Conservation (phyloP, 2,113 vertebrate species). For the Acrocephalus kingi region DNA sequence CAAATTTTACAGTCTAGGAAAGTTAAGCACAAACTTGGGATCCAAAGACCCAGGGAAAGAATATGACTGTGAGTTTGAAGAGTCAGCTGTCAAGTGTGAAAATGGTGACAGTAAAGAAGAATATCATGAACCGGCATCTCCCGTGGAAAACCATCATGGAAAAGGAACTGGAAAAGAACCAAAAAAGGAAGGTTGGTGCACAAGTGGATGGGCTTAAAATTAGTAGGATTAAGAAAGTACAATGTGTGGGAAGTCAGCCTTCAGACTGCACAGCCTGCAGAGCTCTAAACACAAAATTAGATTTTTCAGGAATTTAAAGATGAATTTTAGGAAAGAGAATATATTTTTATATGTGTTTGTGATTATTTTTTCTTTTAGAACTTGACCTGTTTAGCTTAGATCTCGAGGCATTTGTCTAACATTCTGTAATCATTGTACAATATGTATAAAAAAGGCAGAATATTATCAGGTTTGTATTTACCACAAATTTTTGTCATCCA, state of each 20-base stretch:
- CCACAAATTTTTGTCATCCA: neutral
- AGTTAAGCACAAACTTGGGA: slow-evolving; percentile 76
- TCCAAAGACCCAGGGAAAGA: slow-evolving; percentile 71
- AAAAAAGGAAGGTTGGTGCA: slow-evolving; percentile 75
- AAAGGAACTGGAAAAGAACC: slow-evolving; percentile 66
- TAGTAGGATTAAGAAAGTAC: neutral
- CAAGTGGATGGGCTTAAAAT: neutral
- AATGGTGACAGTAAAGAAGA: slow-evolving; percentile 45
- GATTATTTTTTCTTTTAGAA: neutral
- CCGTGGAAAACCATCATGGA: slow-evolving; percentile 21
- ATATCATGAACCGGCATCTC: neutral
- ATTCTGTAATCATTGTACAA: neutral
- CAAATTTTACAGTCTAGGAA: slow-evolving; percentile 91
- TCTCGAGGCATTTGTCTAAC: neutral
- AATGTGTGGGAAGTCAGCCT: neutral
- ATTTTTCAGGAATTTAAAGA: neutral
- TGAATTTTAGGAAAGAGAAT: neutral
- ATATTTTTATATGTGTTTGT: neutral
- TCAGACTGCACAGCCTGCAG: neutral
- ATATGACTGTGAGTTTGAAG: slow-evolving; percentile 55
- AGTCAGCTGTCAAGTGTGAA: slow-evolving; percentile 40
- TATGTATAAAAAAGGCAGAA: neutral
- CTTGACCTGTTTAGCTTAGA: neutral
- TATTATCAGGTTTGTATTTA: neutral
- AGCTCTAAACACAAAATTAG: neutral